Conservation (phyloP, 1,140 invertebrate genomes). For the Lordiphosa stackelbergi region DNA sequence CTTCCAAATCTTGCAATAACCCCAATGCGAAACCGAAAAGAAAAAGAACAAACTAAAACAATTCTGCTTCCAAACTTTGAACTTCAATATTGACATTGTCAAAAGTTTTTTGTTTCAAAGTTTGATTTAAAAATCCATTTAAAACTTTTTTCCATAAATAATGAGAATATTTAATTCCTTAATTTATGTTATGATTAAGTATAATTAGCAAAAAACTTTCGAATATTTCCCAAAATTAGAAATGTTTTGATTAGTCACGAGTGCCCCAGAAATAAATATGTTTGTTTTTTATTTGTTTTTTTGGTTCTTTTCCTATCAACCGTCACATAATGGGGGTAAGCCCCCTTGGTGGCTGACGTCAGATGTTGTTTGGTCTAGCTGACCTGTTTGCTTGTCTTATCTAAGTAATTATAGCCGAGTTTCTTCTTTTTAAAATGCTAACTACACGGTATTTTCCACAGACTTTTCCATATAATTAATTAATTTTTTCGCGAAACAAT, state of each 20-base stretch:
- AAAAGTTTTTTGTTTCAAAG: too few species aligned
- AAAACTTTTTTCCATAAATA: too few species aligned
- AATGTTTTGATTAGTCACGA: conserved; percentile 34
- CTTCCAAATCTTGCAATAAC: too few species aligned
- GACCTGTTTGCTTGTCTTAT: conserved; percentile 14
- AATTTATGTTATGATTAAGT: too few species aligned
- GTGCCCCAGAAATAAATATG: conserved; percentile 3
- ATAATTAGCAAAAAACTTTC: too few species aligned
- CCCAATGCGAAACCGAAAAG: too few species aligned
- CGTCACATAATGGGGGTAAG: conserved; percentile 24
- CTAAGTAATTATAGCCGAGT: background rate
- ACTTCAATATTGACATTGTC: too few species aligned
- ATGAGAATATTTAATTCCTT: too few species aligned
- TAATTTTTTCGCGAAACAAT: conserved; percentile 21
- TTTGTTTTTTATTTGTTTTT: conserved; percentile 19
- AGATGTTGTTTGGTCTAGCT: conserved; percentile 2
- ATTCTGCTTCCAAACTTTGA: too few species aligned
- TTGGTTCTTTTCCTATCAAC: conserved; percentile 14
- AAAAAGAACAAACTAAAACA: too few species aligned
- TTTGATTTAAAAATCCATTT: too few species aligned
- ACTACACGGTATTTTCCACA: conserved; percentile 16
- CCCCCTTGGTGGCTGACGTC: conserved; percentile 45
- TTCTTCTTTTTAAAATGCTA: background rate
- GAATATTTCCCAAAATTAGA: too few species aligned
- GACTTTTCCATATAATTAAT: conserved; percentile 25